phyloP scores from a whole-genome alignment of 2,888 invertebrate species.

The Tryphoninae sp. region DNA sequence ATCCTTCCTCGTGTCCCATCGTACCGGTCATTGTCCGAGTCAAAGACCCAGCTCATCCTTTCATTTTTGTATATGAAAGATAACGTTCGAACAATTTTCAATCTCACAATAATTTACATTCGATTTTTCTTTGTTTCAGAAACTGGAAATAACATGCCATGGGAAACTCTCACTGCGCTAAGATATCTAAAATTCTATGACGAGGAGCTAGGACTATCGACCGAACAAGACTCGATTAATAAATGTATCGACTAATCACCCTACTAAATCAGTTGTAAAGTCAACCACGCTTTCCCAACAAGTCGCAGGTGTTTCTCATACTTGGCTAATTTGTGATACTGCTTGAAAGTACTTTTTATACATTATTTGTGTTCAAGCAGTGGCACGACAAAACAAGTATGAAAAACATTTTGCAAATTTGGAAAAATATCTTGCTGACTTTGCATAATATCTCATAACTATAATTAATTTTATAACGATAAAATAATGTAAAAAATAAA shows the following conservation, averaged over 20 bases:
- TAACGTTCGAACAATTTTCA: slow-evolving; percentile 6
- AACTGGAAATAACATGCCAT: slow-evolving; percentile 6
- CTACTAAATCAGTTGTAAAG: not conserved
- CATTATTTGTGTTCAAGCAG: too few species aligned
- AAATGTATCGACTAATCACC: not conserved
- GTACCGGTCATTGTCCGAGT: slow-evolving; percentile 59
- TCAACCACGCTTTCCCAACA: not conserved
- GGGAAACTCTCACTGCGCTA: slow-evolving; percentile 34
- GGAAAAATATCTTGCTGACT: too few species aligned
- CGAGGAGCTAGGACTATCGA: slow-evolving; percentile 53
- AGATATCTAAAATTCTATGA: slow-evolving; percentile 27
- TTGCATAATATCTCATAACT: too few species aligned
- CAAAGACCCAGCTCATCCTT: slow-evolving; percentile 63
- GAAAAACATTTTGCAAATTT: too few species aligned
- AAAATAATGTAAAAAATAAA: not conserved
- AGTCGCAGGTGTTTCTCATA: not conserved
- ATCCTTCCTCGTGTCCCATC: slow-evolving; percentile 55
- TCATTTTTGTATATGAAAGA: slow-evolving; percentile 48
- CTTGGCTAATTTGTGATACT: not conserved
- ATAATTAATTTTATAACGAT: not conserved
- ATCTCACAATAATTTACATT: slow-evolving; percentile 11
- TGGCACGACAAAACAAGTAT: too few species aligned
- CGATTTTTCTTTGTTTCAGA: not conserved
- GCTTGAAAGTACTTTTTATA: not conserved
- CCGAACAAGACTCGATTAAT: slow-evolving; percentile 37